Evolutionary conservation across 2,797 vertebrate species (phyloP), one percentile per base, ranked within the genome.

Genomic region (Urosaurus nigricauda): DNA sequence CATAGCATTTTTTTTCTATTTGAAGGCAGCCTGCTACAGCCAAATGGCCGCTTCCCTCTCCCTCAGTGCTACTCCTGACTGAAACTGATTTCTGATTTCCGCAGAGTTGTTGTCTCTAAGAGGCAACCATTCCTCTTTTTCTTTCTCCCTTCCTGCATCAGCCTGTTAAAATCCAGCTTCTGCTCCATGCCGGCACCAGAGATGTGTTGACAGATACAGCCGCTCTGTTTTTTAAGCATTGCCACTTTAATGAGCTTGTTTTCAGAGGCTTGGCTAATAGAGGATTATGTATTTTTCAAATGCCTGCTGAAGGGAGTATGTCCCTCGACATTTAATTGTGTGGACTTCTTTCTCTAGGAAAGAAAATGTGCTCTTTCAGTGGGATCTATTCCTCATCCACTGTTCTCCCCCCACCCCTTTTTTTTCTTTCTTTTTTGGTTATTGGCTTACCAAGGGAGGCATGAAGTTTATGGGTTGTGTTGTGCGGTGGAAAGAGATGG

Each of bases 231-330:
- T 51, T 86, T 43, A 75, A 71, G 77, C 26, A 37, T 75, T 24
- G 37, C 75, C 88, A 90, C 93, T 63, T 84, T 90, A 92, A 90
- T 0, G 83, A 93, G 89, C 89, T 91, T 2, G 0, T 85, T 87
- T 87, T 82, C 51, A 87, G 21, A 82, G 82, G 47, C 73, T 79
- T 84, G 85, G 74, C 19, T 85, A 35, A 73, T 16, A 65, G 88
- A 81, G 71, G 26, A 60, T 8, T 5, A 0, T 60, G 80, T 47
- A 0, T 87, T 89, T 91, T 37, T 85, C 80, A 91, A 93, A 84
- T 84, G 78, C 77, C 73, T 75, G 16, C 90, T 79, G 47, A 37
- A 70, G 93, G 85, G 90, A 89, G 16, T 0, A 26, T 11, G 12
- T 90, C 92, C 87, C 86, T 1, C 73, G 93, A 90, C 90, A 37